These are phyloP conservation scores for Myopa tessellatipennis DNA, from an alignment of 2,888 invertebrate species.

Conservation along the genomic window DNA sequence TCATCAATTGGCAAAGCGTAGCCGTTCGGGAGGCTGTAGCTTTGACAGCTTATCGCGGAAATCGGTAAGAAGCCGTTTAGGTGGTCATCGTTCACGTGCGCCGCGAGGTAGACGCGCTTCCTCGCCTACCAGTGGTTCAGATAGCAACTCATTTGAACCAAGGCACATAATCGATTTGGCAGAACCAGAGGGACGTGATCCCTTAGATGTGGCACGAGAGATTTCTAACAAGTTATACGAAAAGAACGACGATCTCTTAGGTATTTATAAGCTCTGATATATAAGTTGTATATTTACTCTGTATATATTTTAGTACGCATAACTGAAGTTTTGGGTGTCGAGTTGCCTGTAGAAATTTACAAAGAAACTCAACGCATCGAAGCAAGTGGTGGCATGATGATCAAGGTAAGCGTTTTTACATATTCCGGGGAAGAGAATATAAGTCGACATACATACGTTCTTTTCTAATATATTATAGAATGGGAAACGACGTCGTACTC, in stretches of 20 bases:
- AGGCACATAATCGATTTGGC: conserved; percentile 73
- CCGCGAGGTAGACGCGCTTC: conserved; percentile 51
- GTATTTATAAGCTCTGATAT: conserved; percentile 69
- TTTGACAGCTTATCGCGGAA: conserved; percentile 44
- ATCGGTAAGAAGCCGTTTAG: conserved; percentile 56
- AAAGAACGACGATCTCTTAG: conserved; percentile 78
- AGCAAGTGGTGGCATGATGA: conserved; percentile 86
- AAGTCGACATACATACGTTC: conserved; percentile 9
- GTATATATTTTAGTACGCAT: conserved; percentile 72
- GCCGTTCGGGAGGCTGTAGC: conserved; percentile 51
- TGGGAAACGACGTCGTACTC: conserved; percentile 82
- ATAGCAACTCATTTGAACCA: conserved; percentile 68
- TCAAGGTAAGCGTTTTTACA: conserved; percentile 71
- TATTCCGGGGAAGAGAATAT: conserved; percentile 8
- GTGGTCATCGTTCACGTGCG: conserved; percentile 48
- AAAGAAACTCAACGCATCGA: conserved; percentile 85
- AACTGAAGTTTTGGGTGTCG: conserved; percentile 78
- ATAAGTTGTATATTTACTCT: background rate
- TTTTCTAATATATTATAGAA: conserved; percentile 67
- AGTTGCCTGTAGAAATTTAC: conserved; percentile 79
- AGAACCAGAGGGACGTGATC: conserved; percentile 62
- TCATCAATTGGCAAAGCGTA: conserved; percentile 59
- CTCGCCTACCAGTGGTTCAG: conserved; percentile 69
- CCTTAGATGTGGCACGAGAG: conserved; percentile 73
- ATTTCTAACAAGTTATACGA: conserved; percentile 80